A percentile compares a stretch with the other conserved stretches of the same genome.
phyloP scores from a whole-genome alignment of 2,113 vertebrate species.

The Phainopepla nitens region DNA sequence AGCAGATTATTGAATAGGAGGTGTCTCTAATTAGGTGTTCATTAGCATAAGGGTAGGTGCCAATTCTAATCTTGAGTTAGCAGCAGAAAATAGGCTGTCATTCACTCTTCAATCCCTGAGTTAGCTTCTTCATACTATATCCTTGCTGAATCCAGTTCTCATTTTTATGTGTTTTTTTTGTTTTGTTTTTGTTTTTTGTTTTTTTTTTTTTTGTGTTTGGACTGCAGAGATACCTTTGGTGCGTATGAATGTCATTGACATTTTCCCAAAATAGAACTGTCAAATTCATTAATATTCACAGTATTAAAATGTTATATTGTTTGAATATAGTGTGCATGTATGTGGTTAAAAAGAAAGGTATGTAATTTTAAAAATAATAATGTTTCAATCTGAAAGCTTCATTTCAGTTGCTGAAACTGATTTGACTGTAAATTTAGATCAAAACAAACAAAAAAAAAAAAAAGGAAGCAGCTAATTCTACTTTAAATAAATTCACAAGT shows the following conservation, averaged over 20 bases:
- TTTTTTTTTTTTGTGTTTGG: background rate
- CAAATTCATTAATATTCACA: background rate
- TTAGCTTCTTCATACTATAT: background rate
- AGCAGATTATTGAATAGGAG: conserved; percentile 76
- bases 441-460: background rate
- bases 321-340: background rate
- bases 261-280: background rate
- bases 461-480: background rate
- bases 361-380: background rate
- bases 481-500: background rate
- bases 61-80: conserved; percentile 65
- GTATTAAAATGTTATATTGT: background rate
- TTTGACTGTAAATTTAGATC: background rate
- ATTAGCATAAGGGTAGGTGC: conserved; percentile 75
- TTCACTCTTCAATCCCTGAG: conserved; percentile 23
- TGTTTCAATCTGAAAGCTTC: background rate
- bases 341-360: background rate
- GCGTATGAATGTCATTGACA: background rate
- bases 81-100: conserved; percentile 60
- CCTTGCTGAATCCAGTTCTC: background rate
- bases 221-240: background rate
- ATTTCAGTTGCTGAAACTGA: background rate
- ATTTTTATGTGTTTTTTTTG: background rate
- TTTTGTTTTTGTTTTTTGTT: too few species aligned
- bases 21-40: conserved; percentile 81